Percentiles rank a stretch among this genome's conserved stretches.
These are phyloP conservation scores for Cephus runcator DNA, from an alignment of 2,888 invertebrate species.

Conservation along the genomic window DNA sequence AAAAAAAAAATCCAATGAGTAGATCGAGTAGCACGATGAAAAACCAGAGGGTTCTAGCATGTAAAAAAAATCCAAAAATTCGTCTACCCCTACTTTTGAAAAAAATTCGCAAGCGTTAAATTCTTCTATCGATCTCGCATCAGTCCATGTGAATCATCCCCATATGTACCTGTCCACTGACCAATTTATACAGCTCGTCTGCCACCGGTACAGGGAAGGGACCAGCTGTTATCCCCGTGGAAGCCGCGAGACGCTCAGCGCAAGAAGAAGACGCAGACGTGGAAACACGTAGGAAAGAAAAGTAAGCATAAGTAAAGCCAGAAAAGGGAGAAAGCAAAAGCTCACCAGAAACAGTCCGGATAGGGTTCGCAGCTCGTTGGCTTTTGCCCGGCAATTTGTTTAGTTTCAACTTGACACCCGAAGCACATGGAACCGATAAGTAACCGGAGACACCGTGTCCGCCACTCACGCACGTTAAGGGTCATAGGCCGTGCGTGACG, in stretches of 20 bases:
- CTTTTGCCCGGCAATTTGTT: constrained; percentile 47
- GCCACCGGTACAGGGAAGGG: not conserved
- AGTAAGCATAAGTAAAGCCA: not conserved
- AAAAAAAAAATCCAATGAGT: not conserved
- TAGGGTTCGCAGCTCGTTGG: constrained; percentile 16
- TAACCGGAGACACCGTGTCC: constrained; percentile 27
- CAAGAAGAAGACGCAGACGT: not conserved
- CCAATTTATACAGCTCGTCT: not conserved
- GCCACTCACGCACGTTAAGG: constrained; percentile 1
- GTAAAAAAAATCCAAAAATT: not conserved
- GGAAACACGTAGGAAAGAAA: not conserved
- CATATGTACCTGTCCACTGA: not conserved
- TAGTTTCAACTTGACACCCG: constrained; percentile 52
- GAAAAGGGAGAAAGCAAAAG: not conserved
- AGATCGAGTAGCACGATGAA: not conserved
- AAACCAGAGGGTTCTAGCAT: not conserved
- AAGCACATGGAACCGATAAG: constrained; percentile 23
- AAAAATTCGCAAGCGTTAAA: not conserved
- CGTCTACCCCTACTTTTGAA: too few relatives aligned
- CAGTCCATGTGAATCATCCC: not conserved
- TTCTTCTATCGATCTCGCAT: not conserved
- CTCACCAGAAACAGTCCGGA: not conserved
- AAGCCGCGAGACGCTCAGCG: not conserved
- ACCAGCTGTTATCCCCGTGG: not conserved
- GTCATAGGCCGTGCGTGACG: not conserved